A percentile compares a stretch with the other conserved stretches of the same genome.
phyloP scores from a whole-genome alignment of 2,797 vertebrate species.

The Neosalanx taihuensis region DNA sequence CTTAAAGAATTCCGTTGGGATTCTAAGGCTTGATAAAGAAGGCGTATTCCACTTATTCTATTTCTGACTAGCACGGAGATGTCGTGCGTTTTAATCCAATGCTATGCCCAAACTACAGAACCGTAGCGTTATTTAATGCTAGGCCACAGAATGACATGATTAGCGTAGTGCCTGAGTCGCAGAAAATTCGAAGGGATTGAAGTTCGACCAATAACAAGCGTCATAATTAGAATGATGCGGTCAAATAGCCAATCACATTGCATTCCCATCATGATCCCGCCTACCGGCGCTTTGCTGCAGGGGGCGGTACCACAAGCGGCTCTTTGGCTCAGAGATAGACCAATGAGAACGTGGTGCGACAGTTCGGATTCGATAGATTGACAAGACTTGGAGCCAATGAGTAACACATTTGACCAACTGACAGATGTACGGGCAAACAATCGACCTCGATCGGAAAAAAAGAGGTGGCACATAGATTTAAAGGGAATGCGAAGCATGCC shows the following conservation, averaged over 20 bases:
- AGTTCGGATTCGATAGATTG: constrained; percentile 22
- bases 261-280: constrained; percentile 26
- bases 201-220: constrained; percentile 46
- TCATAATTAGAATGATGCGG: constrained; percentile 20
- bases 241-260: constrained; percentile 34
- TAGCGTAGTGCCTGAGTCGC: constrained; percentile 40
- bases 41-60: constrained; percentile 1
- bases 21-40: constrained; percentile 33
- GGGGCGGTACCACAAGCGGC: constrained; percentile 29
- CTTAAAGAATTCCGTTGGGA: constrained; percentile 10
- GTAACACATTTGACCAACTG: not conserved
- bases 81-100: constrained; percentile 34
- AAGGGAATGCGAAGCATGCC: constrained; percentile 19
- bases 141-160: constrained; percentile 52
- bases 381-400: constrained; percentile 32
- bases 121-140: constrained; percentile 50
- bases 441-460: not conserved
- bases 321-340: constrained; percentile 10
- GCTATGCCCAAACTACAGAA: constrained; percentile 36
- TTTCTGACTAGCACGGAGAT: constrained; percentile 12
- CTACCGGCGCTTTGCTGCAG: constrained; percentile 35
- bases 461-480: not conserved
- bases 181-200: constrained; percentile 7
- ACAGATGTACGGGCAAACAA: constrained; percentile 27
- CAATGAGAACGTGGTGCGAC: constrained; percentile 60